Evolutionary conservation across 1,140 invertebrate species (phyloP), one percentile per base, ranked within the genome.

Genomic region (Drosophila azteca): DNA sequence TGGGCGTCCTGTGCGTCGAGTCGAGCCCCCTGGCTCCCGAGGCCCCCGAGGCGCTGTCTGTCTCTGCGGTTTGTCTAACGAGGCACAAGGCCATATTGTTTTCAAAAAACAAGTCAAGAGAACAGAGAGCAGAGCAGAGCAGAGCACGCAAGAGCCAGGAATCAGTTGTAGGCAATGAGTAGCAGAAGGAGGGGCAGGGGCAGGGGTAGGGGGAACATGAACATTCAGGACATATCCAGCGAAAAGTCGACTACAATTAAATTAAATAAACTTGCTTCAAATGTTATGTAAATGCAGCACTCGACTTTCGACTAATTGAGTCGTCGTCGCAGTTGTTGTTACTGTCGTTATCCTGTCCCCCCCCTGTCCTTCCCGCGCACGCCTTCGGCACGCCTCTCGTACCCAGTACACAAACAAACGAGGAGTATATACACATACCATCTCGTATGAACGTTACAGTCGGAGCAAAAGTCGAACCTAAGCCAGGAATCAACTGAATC

Each of bases 251-350:
- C 70, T 70, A 67, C 81, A 87, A 81, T 87, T 78, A 82, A 85
- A 85, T 75, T 57, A 75, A 75, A 78, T 71, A 70, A 87, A 87
- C 82, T 82, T 70, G 63, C 82, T 81, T 65, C 51, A 78, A 85
- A 81, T 78, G 55, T 87, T 87, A 87, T 87, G 82, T 75, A 87
- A 81, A 87, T 87, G 70, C 78, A 77, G 22, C 59, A 65, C 71
- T 48, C 62, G 50, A 57, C 68, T 52, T 29, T 67, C 73, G 48
- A 62, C 81, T 87, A 85, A 85, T 85, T 85, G 82, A 85, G 82
- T 82, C 66, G 70, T 51, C 31, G 39, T 70, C 11, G 35, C 11
- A 13, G 35, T 39, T 39, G 35, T 39, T 39, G 9, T 39, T 11
- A 13, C 35, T 39, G 31, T 31, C 31, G 31, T 31, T 59, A 51